These are phyloP conservation scores for Fregata magnificens DNA, from an alignment of 2,113 vertebrate species.

Conservation along the genomic window DNA sequence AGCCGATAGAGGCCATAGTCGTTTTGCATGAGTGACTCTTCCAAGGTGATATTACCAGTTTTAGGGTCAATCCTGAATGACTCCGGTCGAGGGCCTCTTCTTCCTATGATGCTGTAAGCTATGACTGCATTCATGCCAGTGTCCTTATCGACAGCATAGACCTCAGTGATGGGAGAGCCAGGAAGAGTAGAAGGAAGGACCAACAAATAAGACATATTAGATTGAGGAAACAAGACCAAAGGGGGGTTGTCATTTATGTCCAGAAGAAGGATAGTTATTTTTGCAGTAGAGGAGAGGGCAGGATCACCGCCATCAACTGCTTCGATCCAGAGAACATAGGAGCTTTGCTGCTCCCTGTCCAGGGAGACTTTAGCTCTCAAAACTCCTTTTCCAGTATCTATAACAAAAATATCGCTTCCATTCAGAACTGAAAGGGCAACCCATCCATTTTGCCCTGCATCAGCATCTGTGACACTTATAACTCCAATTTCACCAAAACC, in stretches of 20 bases:
- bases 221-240: constrained; percentile 94
- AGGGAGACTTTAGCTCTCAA: constrained; percentile 91
- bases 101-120: constrained; percentile 95
- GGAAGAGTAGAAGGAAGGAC: constrained; percentile 93
- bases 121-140: constrained; percentile 99
- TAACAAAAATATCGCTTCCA: constrained; percentile 95
- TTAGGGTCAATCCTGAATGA: constrained; percentile 93
- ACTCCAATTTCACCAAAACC: constrained; percentile 96
- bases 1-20: constrained; percentile 93
- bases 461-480: constrained; percentile 93
- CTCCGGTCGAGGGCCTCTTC: constrained; percentile 89
- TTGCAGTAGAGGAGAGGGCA: constrained; percentile 89
- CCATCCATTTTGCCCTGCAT: constrained; percentile 92
- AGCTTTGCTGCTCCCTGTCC: constrained; percentile 95
- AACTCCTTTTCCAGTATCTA: constrained; percentile 92
- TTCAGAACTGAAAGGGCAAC: constrained; percentile 94
- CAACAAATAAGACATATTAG: constrained; percentile 95
- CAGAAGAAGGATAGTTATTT: constrained; percentile 93
- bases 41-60: constrained; percentile 97
- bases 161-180: constrained; percentile 95
- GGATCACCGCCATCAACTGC: constrained; percentile 92
- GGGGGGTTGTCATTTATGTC: constrained; percentile 99
- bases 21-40: constrained; percentile 85
- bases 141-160: constrained; percentile 96
- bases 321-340: constrained; percentile 92